Conservation (phyloP, 2,113 vertebrate species). For the Colinus virginianus region DNA sequence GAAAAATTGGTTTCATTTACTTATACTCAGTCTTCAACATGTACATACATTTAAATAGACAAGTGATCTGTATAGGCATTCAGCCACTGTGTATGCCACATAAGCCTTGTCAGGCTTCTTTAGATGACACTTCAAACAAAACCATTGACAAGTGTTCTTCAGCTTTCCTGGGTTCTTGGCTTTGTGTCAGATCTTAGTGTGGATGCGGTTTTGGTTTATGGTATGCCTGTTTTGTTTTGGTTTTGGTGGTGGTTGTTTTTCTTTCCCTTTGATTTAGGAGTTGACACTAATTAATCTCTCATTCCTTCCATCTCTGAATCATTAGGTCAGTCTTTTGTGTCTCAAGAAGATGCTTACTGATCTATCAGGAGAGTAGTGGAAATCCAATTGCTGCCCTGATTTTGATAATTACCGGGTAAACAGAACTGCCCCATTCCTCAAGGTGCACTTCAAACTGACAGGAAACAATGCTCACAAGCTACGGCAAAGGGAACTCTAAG, state of each 20-base stretch:
- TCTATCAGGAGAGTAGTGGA: neutral
- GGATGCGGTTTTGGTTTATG: neutral
- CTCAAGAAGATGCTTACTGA: neutral
- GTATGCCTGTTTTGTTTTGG: neutral
- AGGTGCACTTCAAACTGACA: too few species aligned
- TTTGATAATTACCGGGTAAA: neutral
- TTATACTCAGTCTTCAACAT: neutral
- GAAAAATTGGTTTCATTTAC: neutral
- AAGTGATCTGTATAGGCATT: neutral
- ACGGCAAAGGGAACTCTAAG: neutral
- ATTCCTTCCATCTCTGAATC: neutral
- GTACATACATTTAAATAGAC: neutral
- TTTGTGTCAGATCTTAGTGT: neutral
- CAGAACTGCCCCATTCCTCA: neutral
- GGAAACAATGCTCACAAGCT: neutral
- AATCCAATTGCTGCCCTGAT: neutral
- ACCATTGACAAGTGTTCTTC: neutral
- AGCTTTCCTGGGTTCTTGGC: neutral
- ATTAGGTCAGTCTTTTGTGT: neutral
- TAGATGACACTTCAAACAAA: neutral
- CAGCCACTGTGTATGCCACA: neutral
- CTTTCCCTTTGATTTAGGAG: neutral
- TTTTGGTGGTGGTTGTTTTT: neutral
- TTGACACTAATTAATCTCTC: neutral
- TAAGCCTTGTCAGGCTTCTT: neutral